A percentile compares a stretch with the other conserved stretches of the same genome.
phyloP scores from a whole-genome alignment of 2,888 invertebrate species.

The Athalia circularis region DNA sequence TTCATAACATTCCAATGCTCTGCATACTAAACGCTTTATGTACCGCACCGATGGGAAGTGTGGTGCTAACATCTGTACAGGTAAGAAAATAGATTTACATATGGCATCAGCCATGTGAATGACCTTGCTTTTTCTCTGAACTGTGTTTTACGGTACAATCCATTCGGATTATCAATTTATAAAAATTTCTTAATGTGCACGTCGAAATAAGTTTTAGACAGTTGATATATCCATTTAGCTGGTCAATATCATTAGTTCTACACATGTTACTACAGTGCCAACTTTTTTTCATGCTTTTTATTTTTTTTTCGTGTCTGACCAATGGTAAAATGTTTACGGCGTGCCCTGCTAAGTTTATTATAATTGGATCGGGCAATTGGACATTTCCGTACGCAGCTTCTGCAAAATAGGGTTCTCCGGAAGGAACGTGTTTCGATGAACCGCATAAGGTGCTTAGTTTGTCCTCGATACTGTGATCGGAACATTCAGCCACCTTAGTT shows the following conservation, averaged over 20 bases:
- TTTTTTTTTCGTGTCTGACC: not conserved
- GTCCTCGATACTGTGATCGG: not conserved
- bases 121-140: too few species aligned
- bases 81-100: slow-evolving; percentile 51
- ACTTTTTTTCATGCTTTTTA: not conserved
- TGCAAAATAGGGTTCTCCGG: not conserved
- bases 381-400: slow-evolving; percentile 2
- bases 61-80: slow-evolving; percentile 49
- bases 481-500: not conserved
- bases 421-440: not conserved
- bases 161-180: not conserved
- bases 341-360: not conserved
- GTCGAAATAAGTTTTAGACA: not conserved
- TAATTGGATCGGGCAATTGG: not conserved
- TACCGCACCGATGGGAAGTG: slow-evolving; percentile 51
- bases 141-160: not conserved
- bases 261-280: not conserved
- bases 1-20: slow-evolving; percentile 1
- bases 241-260: not conserved
- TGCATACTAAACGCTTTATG: slow-evolving; percentile 47
- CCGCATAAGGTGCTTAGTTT: not conserved
- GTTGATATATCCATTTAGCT: not conserved
- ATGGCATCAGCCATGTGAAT: slow-evolving; percentile 35
- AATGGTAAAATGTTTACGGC: not conserved
- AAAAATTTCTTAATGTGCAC: not conserved